A percentile compares a stretch with the other conserved stretches of the same genome.
Evolutionary conservation across 2,113 vertebrate species (phyloP).

Genomic region (Athene cunicularia): DNA sequence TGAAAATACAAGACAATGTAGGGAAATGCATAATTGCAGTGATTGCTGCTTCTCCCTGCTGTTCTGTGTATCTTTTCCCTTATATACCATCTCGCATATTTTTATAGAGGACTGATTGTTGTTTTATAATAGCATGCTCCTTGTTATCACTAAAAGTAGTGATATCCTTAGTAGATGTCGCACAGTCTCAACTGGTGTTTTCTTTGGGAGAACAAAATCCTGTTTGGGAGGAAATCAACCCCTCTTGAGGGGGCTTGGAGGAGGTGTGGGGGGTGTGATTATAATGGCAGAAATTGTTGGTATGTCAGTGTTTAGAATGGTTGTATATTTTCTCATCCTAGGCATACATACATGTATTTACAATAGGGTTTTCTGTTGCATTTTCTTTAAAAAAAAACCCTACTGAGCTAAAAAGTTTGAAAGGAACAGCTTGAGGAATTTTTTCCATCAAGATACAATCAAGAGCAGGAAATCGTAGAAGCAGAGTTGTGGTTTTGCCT

Average conservation of each 20-base stretch:
- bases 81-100: neutral
- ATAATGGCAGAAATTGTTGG: neutral
- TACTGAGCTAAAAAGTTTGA: conserved; percentile 24
- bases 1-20: neutral
- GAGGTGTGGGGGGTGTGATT: neutral
- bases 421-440: conserved; percentile 24
- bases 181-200: neutral
- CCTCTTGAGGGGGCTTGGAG: neutral
- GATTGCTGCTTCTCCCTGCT: neutral
- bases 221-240: neutral
- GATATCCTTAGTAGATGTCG: neutral
- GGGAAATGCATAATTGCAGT: neutral
- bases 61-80: neutral
- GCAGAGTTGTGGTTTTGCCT: conserved; percentile 21
- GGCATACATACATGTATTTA: neutral
- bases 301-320: neutral
- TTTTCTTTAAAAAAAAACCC: neutral
- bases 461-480: conserved; percentile 42
- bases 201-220: neutral
- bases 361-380: conserved; percentile 26
- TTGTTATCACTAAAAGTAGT: neutral
- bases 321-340: neutral
- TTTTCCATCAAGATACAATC: conserved; percentile 54
- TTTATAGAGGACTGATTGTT: neutral
- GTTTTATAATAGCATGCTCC: neutral